Percentiles rank a stretch among this genome's conserved stretches.
These are phyloP conservation scores for Gambusia holbrooki DNA, from an alignment of 2,113 vertebrate species.

Conservation along the genomic window DNA sequence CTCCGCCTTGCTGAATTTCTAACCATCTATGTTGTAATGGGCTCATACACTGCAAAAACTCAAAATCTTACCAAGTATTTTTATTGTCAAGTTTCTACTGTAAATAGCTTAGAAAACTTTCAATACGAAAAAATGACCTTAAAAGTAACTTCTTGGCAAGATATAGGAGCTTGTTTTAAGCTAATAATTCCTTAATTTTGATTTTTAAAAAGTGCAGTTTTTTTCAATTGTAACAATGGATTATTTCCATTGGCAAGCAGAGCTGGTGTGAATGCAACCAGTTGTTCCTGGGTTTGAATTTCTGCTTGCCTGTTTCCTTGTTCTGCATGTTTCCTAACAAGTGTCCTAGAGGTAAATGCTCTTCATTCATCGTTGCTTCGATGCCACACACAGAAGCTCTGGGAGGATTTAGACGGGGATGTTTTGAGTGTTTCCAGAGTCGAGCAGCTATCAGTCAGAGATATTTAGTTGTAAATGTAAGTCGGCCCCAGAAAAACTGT, in stretches of 20 bases:
- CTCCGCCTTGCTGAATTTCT: neutral
- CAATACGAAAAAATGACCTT: no score
- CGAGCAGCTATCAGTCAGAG: conserved; percentile 32
- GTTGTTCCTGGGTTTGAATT: no score
- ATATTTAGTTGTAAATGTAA: conserved; percentile 17
- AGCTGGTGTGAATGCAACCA: no score
- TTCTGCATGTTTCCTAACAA: conserved; percentile 28
- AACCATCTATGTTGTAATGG: neutral
- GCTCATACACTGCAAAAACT: neutral
- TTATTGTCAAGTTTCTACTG: no score
- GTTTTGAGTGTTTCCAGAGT: conserved; percentile 1
- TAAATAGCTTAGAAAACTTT: no score
- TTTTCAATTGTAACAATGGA: no score
- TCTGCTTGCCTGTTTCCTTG: neutral
- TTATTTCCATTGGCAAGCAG: no score
- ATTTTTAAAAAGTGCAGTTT: no score
- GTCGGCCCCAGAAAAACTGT: conserved; percentile 36
- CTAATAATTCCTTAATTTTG: no score
- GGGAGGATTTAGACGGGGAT: conserved; percentile 4
- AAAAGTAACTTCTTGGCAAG: no score
- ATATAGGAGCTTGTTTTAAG: no score
- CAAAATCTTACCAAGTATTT: no score
- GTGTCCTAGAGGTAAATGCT: conserved; percentile 38
- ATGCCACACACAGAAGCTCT: neutral
- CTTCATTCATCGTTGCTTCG: conserved; percentile 22